A percentile compares a stretch with the other conserved stretches of the same genome.
Evolutionary conservation across 2,113 vertebrate genomes (phyloP).

Genomic region (Actenoides lindsayi): DNA sequence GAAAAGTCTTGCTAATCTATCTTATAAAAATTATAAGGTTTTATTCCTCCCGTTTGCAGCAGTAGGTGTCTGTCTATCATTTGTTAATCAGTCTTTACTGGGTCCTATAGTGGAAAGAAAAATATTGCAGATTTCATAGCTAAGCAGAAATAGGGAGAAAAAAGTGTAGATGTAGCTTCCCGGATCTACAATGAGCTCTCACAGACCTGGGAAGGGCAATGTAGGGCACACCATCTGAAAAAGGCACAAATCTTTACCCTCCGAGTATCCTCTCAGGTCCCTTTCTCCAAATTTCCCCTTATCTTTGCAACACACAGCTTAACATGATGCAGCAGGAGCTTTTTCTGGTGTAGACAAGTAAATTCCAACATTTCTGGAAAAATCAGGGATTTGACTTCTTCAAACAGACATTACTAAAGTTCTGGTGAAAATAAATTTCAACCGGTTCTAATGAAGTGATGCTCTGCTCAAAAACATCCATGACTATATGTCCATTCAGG

Average conservation of each 20-base stretch:
- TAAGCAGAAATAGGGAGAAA: neutral
- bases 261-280: neutral
- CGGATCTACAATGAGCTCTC: neutral
- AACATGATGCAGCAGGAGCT: fast-evolving
- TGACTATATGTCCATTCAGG: neutral
- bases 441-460: neutral
- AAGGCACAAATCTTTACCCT: neutral
- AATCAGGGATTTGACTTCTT: neutral
- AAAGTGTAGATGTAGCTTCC: neutral
- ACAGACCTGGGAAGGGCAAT: neutral
- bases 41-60: neutral
- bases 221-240: neutral
- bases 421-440: neutral
- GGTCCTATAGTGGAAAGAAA: neutral
- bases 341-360: neutral
- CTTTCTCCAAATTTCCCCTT: neutral
- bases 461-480: neutral
- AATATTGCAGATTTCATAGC: neutral
- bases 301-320: neutral
- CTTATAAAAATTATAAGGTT: neutral
- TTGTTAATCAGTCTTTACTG: neutral
- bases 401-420: neutral
- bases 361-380: neutral
- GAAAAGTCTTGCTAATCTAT: neutral
- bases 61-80: neutral